Evolutionary conservation across 2,888 invertebrate genomes (phyloP).

Genomic region (Metallyticus violacea): DNA sequence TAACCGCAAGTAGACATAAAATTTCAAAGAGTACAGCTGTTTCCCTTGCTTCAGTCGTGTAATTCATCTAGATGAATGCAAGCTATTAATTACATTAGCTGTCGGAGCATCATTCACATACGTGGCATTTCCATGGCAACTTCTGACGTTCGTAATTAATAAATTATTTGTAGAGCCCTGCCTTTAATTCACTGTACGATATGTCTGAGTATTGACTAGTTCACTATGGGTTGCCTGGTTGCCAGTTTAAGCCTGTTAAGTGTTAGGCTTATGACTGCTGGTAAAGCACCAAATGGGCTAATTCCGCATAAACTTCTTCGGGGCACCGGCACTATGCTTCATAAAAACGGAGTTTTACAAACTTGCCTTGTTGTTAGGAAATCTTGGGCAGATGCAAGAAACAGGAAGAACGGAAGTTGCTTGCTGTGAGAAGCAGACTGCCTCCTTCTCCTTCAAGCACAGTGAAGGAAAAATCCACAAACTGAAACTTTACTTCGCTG

Average conservation of each 20-base stretch:
- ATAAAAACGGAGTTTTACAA: not conserved
- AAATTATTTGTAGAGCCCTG: not conserved
- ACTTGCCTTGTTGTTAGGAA: not conserved
- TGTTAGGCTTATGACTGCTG: not conserved
- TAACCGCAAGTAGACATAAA: too few relatives aligned
- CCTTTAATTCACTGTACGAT: not conserved
- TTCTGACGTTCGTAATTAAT: not conserved
- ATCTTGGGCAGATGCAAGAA: not conserved
- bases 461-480: not conserved
- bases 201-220: not conserved
- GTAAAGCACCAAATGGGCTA: not conserved
- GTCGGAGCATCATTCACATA: not conserved
- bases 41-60: not conserved
- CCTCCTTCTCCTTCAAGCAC: not conserved
- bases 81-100: not conserved
- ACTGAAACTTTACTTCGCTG: not conserved
- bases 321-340: not conserved
- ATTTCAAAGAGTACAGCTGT: too few relatives aligned
- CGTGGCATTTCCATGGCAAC: not conserved
- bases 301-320: not conserved
- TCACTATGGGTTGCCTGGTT: not conserved
- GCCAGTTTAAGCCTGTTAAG: not conserved
- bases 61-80: not conserved
- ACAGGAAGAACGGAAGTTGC: not conserved
- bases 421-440: not conserved